Base-by-base conservation (phyloP, 2,113 vertebrate genomes). In the Scophthalmus maximus region DNA sequence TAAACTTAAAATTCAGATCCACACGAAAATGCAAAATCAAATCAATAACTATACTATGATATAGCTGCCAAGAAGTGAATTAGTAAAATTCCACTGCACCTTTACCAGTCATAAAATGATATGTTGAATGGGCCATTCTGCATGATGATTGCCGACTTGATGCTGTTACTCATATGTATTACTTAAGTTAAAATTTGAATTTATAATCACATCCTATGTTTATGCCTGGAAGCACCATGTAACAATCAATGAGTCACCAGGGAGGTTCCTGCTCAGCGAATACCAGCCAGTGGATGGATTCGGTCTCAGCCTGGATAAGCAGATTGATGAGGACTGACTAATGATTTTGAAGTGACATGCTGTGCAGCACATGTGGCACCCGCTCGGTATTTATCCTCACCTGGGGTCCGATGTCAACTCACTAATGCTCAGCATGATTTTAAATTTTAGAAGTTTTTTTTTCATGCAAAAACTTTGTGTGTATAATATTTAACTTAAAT, bases 341-440 rank as follows among this genome's bases (percentile, higher is more conserved):
- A 84, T 78, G 73, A 83, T 68, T 79, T 51, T 46, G 68, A 20
- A 25, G 53, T 52, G 64, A 76, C 68, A 8, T 67, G 75, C 80
- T 87, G 86, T 57, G 79, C 76, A 49, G 68, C 68, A 84, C 88
- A 86, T 90, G 85, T 84, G 73, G 51, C 49, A 65, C 38, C 52
- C 79, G 18, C 73, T 50, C 32, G 42, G 23, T 27, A 23, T 73
- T 56, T 49, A 23, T 53, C 70, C 55, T 53, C 63, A 68, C 30
- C 68, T 68, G 63, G 17, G 26, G 15, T 30, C 51, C n/a, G n/a
- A 55, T 56, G 47, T 63, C 25, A 71, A 46, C 49, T 27, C 49
- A 10, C 55, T 46, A n/a, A 73, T 6, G 38, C 18, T 17, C 6
- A 71, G 47, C 29, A 40, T 56, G 8, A 22, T 47, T 47, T 47